Conservation (phyloP, 1,140 invertebrate genomes). For the Asobara japonica region DNA sequence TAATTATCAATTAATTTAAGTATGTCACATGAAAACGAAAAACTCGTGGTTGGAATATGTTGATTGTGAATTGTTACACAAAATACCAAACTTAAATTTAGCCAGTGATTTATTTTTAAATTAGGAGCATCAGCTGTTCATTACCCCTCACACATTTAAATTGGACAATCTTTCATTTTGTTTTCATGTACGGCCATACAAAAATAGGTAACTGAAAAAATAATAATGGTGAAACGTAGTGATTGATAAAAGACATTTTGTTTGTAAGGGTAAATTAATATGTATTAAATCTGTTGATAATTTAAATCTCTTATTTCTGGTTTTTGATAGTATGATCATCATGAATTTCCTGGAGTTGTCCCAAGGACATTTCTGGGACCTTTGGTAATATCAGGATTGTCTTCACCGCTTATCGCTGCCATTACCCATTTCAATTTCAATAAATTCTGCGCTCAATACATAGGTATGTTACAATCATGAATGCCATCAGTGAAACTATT, state of each 20-base stretch:
- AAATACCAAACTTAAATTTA: slow-evolving; percentile 51
- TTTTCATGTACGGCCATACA: not conserved
- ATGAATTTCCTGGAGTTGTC: slow-evolving; percentile 98
- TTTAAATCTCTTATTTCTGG: not conserved
- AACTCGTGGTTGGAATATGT: not conserved
- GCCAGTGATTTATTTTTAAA: slow-evolving; percentile 54
- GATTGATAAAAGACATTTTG: not conserved
- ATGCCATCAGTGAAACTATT: slow-evolving; percentile 8
- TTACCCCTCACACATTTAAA: slow-evolving; percentile 8
- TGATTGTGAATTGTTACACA: slow-evolving; percentile 39
- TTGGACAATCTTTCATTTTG: not conserved
- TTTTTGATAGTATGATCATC: slow-evolving; percentile 90
- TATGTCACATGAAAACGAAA: not conserved
- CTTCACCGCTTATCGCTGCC: slow-evolving; percentile 79
- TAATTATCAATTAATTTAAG: not conserved
- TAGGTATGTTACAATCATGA: slow-evolving; percentile 85
- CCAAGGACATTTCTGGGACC: slow-evolving; percentile 96
- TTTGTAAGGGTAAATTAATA: too few species aligned
- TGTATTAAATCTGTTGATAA: too few species aligned
- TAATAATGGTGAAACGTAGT: not conserved
- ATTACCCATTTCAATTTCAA: slow-evolving; percentile 76
- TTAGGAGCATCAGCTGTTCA: slow-evolving; percentile 48
- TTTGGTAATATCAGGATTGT: slow-evolving; percentile 81
- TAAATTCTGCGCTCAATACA: slow-evolving; percentile 91
- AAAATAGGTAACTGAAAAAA: not conserved